These are phyloP conservation scores for Columba janthina DNA, from an alignment of 2,113 vertebrate species.

Conservation along the genomic window DNA sequence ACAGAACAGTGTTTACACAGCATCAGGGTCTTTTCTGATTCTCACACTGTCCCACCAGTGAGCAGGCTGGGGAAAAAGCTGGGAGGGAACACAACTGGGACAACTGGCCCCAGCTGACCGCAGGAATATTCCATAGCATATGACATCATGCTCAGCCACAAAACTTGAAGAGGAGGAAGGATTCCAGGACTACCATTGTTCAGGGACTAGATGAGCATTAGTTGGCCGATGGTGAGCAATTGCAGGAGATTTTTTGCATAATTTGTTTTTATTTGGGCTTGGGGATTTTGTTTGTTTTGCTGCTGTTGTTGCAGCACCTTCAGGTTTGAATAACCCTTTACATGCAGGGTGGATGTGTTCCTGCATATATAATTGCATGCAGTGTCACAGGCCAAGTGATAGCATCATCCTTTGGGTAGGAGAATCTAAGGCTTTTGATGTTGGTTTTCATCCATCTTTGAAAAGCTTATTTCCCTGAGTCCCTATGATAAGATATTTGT, in stretches of 20 bases:
- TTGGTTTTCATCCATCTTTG: background rate
- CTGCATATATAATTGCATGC: background rate
- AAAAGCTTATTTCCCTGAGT: background rate
- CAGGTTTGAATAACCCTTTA: background rate
- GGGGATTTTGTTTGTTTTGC: background rate
- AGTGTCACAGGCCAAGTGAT: background rate
- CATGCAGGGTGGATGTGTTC: fast-evolving
- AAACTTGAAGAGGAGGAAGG: no score
- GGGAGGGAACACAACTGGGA: no score
- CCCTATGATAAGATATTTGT: background rate
- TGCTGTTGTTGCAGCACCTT: background rate
- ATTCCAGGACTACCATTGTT: no score
- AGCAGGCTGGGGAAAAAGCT: no score
- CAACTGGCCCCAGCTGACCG: no score
- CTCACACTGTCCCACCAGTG: no score
- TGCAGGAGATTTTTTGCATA: fast-evolving
- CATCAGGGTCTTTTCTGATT: no score
- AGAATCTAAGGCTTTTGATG: background rate
- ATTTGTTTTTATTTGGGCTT: background rate
- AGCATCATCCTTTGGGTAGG: background rate
- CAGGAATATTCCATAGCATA: no score
- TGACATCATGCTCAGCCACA: no score
- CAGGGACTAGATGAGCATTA: no score
- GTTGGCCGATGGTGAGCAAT: background rate
- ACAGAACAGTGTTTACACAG: no score